A percentile compares a stretch with the other conserved stretches of the same genome.
Conservation (phyloP, 2,797 vertebrate genomes). For the Paguma larvata region DNA sequence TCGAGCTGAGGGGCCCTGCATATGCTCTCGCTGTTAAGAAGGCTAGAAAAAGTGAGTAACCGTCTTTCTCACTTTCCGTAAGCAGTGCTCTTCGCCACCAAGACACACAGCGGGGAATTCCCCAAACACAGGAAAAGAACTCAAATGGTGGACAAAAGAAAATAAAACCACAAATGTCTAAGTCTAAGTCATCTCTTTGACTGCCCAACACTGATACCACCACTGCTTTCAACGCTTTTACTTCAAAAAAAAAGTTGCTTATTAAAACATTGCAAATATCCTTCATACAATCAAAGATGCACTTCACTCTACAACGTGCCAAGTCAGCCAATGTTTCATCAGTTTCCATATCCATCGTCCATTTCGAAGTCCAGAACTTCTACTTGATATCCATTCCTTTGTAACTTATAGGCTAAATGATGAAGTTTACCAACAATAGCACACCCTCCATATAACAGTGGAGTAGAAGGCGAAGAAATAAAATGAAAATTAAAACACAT, state of each 20-base stretch:
- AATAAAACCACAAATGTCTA: background rate
- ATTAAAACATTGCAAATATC: background rate
- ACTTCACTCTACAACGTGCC: background rate
- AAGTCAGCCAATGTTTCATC: background rate
- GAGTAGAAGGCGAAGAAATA: background rate
- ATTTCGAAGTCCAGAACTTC: background rate
- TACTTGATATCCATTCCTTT: background rate
- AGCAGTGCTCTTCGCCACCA: background rate
- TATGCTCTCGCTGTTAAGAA: background rate
- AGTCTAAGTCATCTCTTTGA: background rate
- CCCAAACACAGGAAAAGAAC: background rate
- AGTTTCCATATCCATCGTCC: background rate
- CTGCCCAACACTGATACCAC: background rate
- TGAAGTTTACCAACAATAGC: background rate
- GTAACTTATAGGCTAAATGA: background rate
- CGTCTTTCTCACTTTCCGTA: constrained; percentile 48
- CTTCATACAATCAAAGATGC: background rate
- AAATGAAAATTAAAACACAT: constrained; percentile 7
- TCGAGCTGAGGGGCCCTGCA: background rate
- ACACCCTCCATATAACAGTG: background rate
- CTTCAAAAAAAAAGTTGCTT: constrained; percentile 1
- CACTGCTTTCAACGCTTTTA: background rate
- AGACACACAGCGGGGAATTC: background rate
- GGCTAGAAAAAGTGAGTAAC: constrained; percentile 11
- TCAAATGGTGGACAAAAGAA: background rate